Base-by-base conservation (phyloP, 2,888 invertebrate genomes). In the Diarsia brunnea region DNA sequence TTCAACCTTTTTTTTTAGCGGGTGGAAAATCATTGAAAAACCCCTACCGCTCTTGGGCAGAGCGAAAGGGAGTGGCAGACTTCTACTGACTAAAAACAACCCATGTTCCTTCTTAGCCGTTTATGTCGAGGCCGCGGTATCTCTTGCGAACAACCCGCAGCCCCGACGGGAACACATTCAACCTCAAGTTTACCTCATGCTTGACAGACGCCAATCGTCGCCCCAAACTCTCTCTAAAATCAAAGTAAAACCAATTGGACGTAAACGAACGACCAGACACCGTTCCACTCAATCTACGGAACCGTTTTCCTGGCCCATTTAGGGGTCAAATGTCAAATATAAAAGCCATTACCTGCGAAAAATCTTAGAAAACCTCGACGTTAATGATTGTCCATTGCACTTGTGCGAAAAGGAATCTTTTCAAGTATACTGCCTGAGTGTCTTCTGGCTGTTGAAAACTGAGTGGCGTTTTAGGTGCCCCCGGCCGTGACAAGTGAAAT, bases 351-450 rank as follows among this genome's bases (percentile, higher is more conserved):
- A 86, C 87, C 85, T 88, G 88, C 16, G 83, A 83, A 80, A 79
- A 87, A 72, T 81, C 72, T 75, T 73, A 12, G 55, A 64, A 79
- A 82, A 79, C 69, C 74, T 73, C 72, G 84, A 79, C 87, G 75
- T 81, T 85, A 91, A 91, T 90, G 89, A 88, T 84, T 89, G 89
- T 89, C 90, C 89, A 89, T 85, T 89, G 88, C 91, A 91, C 91
- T 91, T 90, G 89, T 87, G 81, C 80, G 80, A 72, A 88, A 89
- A 84, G 84, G 76, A 87, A 86, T 87, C 89, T 91, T 91, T 91
- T 91, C 84, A 90, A 87, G 90, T 85, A 88, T 89, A 87, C 88
- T 89, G 89, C 65, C 73, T 82, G 85, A 92, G 91, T 90, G 90
- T 91, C 92, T 90, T 89, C 91, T 88, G 86, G 82, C 76, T 83